Evolutionary conservation across 1,140 invertebrate genomes (phyloP).

Genomic region (Colletes latitarsis): DNA sequence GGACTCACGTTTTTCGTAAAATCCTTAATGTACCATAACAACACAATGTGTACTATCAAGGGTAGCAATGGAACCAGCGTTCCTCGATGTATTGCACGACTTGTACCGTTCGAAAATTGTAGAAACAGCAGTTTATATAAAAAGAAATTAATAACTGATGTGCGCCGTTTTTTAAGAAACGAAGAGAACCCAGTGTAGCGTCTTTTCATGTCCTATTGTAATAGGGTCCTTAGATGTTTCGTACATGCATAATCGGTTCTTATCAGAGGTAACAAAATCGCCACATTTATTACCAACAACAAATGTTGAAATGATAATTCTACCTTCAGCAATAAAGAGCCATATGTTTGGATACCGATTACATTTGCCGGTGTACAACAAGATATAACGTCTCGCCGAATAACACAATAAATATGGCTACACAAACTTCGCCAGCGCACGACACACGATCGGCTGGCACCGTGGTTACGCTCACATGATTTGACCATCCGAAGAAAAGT

Average conservation of each 20-base stretch:
- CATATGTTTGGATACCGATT: constrained; percentile 36
- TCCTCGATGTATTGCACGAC: not conserved
- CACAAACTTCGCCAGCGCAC: constrained; percentile 60
- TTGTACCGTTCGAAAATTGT: not conserved
- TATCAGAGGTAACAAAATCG: constrained; percentile 11
- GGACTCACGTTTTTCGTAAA: constrained; percentile 47
- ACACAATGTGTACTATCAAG: not conserved
- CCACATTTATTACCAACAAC: constrained; percentile 13
- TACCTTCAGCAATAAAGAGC: constrained; percentile 35
- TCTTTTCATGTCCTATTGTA: constrained; percentile 44
- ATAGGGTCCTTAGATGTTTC: constrained; percentile 25
- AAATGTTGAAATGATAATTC: not conserved
- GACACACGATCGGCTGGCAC: constrained; percentile 59
- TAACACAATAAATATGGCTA: constrained; percentile 75
- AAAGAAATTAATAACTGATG: constrained; percentile 18
- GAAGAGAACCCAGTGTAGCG: constrained; percentile 29
- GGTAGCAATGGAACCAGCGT: not conserved
- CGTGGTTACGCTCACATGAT: constrained; percentile 64
- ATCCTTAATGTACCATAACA: constrained; percentile 28
- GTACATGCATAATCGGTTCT: not conserved
- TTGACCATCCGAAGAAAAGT: constrained; percentile 39
- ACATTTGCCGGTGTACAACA: constrained; percentile 41
- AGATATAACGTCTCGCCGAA: constrained; percentile 55
- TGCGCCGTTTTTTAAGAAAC: constrained; percentile 20
- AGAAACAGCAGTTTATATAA: not conserved